These are phyloP conservation scores for Clytia hemisphaerica DNA, from an alignment of 30 jellyfish, hydroid and myxozoan genomes.

Conservation along the genomic window DNA sequence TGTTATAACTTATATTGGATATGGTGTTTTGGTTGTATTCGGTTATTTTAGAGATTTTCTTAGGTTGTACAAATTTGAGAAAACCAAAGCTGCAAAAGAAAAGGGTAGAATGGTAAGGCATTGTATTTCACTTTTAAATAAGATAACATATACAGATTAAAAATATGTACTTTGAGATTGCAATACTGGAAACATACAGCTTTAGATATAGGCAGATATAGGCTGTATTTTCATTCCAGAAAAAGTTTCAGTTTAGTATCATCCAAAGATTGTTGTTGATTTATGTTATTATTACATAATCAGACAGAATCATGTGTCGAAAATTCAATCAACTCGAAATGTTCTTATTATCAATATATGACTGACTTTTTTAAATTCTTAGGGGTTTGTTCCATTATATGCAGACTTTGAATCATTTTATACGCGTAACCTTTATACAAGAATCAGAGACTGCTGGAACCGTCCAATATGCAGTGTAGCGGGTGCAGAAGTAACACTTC, in stretches of 20 bases:
- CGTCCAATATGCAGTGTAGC: slow-evolving; percentile 96
- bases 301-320: too few species aligned
- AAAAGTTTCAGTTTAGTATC: background rate
- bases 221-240: too few species aligned
- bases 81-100: slow-evolving; percentile 85
- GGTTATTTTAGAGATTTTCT: slow-evolving; percentile 81
- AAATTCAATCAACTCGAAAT: background rate
- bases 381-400: slow-evolving; percentile 94
- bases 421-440: slow-evolving; percentile 80
- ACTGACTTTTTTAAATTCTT: background rate
- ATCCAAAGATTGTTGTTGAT: background rate
- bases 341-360: background rate
- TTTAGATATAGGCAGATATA: too few species aligned
- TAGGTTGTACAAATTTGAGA: slow-evolving; percentile 59
- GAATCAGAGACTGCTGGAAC: slow-evolving; percentile 97
- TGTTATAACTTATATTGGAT: slow-evolving; percentile 83
- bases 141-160: background rate
- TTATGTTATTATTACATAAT: background rate
- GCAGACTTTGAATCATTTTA: slow-evolving; percentile 93
- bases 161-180: too few species aligned
- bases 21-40: slow-evolving; percentile 80
- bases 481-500: slow-evolving; percentile 80
- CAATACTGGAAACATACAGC: too few species aligned
- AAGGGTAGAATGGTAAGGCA: slow-evolving; percentile 64
- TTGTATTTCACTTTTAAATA: background rate